phyloP scores from a whole-genome alignment of 2,113 vertebrate species.

The Charadrius vociferus region DNA sequence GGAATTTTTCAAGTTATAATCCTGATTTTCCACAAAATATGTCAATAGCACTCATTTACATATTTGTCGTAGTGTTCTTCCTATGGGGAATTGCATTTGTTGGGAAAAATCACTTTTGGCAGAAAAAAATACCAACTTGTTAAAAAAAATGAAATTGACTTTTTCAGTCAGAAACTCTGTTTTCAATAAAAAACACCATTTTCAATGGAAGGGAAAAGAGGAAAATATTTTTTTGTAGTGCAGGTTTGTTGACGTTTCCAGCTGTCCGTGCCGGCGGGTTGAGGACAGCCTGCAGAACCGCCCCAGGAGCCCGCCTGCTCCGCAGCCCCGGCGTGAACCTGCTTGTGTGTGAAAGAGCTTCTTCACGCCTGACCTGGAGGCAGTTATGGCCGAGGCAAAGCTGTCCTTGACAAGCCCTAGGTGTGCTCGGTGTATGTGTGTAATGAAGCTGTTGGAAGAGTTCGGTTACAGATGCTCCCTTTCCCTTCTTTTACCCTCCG shows the following conservation, averaged over 20 bases:
- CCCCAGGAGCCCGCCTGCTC: neutral
- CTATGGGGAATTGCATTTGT: neutral
- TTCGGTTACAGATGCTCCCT: neutral
- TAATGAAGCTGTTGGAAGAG: neutral
- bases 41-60: neutral
- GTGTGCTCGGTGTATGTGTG: neutral
- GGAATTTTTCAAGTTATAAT: neutral
- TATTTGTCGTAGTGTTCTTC: neutral
- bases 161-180: neutral
- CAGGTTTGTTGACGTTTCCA: neutral
- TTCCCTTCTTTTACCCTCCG: neutral
- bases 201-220: neutral
- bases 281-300: neutral
- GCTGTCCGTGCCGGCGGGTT: neutral
- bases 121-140: neutral
- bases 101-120: neutral
- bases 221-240: neutral
- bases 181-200: neutral
- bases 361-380: neutral
- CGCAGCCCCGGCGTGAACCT: neutral
- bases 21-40: neutral
- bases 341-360: neutral
- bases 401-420: neutral
- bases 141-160: neutral
- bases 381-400: neutral